phyloP scores from a whole-genome alignment of 1,140 invertebrate genomes.

The Zaprionus africanus region DNA sequence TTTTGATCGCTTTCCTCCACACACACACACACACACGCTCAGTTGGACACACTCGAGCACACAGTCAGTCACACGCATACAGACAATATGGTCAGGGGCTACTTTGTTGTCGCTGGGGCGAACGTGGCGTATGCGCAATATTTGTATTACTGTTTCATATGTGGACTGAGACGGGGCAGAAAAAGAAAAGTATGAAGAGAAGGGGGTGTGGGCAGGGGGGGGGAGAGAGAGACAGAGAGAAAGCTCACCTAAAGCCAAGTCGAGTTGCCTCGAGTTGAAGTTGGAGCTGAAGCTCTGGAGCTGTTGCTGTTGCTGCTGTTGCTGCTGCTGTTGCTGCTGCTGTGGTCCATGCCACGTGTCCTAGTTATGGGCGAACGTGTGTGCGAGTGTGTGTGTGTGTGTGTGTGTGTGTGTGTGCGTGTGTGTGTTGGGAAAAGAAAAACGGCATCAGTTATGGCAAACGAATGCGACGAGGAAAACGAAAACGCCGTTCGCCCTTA shows the following conservation, averaged over 20 bases:
- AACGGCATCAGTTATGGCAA: conserved; percentile 79
- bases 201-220: not conserved
- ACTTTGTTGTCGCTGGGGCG: conserved; percentile 49
- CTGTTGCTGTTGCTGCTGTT: conserved; percentile 14
- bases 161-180: conserved; percentile 3
- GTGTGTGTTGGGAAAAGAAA: conserved; percentile 39
- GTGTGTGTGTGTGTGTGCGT: conserved; percentile 11
- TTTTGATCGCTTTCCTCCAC: conserved; percentile 67
- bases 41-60: conserved; percentile 3
- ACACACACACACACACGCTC: conserved; percentile 17
- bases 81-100: conserved; percentile 30
- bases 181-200: not conserved
- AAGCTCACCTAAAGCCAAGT: not conserved
- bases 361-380: conserved; percentile 27
- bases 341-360: conserved; percentile 51
- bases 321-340: conserved; percentile 12
- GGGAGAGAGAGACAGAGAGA: not conserved
- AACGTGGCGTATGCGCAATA: conserved; percentile 77
- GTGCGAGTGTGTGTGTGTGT: conserved; percentile 7
- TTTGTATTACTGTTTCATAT: conserved; percentile 78
- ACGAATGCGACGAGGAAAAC: conserved; percentile 68
- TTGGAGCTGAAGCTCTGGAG: conserved; percentile 19
- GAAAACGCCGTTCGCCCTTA: conserved; percentile 62
- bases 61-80: conserved; percentile 5
- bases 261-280: not conserved